A percentile compares a stretch with the other conserved stretches of the same genome.
Evolutionary conservation across 2,888 invertebrate species (phyloP).

Genomic region (Eristalinus sepulchralis): DNA sequence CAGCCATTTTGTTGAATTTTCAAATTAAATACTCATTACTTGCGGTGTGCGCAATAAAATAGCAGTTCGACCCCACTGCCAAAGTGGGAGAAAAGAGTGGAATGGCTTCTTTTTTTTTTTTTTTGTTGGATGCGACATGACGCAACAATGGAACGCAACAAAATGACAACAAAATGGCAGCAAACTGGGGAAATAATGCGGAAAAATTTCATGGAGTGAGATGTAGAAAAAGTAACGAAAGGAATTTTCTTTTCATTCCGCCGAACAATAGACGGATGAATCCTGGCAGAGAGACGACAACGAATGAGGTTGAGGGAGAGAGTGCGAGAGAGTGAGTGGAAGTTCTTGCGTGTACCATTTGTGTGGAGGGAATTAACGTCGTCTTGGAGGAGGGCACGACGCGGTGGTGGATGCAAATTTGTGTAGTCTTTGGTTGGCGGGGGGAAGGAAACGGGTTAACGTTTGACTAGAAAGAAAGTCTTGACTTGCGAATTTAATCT

Average conservation of each 20-base stretch:
- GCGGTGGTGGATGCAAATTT: background rate
- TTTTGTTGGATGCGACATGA: background rate
- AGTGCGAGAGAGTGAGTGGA: background rate
- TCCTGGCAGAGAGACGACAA: background rate
- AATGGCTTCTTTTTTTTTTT: constrained; percentile 14
- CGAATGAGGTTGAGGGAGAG: no score
- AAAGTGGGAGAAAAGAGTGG: constrained; percentile 4
- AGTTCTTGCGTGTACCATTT: background rate
- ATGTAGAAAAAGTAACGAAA: background rate
- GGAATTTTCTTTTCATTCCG: background rate
- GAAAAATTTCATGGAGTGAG: constrained; percentile 41
- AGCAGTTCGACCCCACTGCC: constrained; percentile 10
- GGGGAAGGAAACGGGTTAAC: no score
- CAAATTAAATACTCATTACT: constrained; percentile 64
- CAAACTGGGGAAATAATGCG: background rate
- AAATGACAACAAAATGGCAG: constrained; percentile 56
- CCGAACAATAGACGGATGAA: background rate
- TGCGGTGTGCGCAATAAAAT: constrained; percentile 10
- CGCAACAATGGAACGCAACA: constrained; percentile 55
- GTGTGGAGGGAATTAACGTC: background rate
- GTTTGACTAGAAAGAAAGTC: no score
- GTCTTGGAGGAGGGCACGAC: background rate
- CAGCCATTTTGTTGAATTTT: constrained; percentile 32
- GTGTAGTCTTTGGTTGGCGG: background rate
- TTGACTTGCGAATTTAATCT: no score